Conservation (phyloP, 2,797 vertebrate genomes). For the Delichon dasypus region DNA sequence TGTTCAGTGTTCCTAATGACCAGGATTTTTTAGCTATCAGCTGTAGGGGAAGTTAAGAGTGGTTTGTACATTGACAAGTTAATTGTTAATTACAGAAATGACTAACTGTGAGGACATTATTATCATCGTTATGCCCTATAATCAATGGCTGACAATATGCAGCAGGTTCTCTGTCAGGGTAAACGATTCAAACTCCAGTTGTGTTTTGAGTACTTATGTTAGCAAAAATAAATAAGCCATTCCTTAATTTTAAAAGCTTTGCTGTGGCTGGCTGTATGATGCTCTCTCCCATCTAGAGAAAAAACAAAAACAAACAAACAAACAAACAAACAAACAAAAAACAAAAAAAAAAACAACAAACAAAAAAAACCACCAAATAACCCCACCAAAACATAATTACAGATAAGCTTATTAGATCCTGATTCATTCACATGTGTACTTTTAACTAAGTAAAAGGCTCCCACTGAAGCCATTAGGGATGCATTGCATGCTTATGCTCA, state of each 20-base stretch:
- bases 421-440: not conserved
- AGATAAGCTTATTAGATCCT: not conserved
- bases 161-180: not conserved
- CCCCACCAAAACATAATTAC: not conserved
- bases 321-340: no score
- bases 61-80: not conserved
- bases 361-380: no score
- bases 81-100: constrained; percentile 54
- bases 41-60: constrained; percentile 17
- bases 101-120: not conserved
- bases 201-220: not conserved
- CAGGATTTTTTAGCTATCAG: constrained; percentile 16
- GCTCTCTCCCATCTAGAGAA: not conserved
- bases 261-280: not conserved
- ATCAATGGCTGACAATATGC: not conserved
- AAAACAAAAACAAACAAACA: not conserved
- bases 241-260: not conserved
- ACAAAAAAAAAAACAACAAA: no score
- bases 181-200: not conserved
- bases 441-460: not conserved
- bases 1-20: constrained; percentile 22
- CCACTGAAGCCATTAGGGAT: not conserved
- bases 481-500: not conserved
- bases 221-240: not conserved
- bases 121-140: not conserved